These are phyloP conservation scores for Pseudonaja textilis DNA, from an alignment of 2,113 vertebrate genomes.

Conservation along the genomic window DNA sequence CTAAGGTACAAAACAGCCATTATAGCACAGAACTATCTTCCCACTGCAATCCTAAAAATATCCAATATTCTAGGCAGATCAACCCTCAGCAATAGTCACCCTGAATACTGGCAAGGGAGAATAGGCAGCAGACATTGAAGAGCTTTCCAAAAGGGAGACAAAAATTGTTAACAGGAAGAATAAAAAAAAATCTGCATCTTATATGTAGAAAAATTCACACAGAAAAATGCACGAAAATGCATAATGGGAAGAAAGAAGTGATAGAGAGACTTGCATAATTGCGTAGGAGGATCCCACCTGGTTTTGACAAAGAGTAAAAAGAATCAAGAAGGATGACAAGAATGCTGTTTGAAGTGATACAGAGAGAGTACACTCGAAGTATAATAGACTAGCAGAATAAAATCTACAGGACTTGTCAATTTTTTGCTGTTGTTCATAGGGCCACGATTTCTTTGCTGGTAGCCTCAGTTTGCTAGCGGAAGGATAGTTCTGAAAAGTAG, in stretches of 20 bases:
- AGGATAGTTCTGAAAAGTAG: not conserved
- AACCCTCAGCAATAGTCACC: not conserved
- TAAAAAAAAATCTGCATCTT: not conserved
- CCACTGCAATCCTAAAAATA: not conserved
- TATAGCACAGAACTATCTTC: not conserved
- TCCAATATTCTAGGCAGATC: not conserved
- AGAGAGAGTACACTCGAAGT: not conserved
- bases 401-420: not conserved
- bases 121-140: not conserved
- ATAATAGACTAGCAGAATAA: not conserved
- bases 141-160: not conserved
- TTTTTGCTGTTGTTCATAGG: not conserved
- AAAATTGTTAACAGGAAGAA: not conserved
- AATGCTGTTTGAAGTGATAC: not conserved
- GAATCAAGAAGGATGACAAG: not conserved
- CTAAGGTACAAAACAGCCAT: not conserved
- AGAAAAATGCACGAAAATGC: not conserved
- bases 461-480: not conserved
- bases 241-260: not conserved
- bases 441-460: not conserved
- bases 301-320: not conserved
- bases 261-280: not conserved
- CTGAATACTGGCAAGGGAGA: not conserved
- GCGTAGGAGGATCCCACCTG: not conserved
- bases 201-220: too few species aligned